Base-by-base conservation (phyloP, 2,888 invertebrate species). In the Parnassius apollo region DNA sequence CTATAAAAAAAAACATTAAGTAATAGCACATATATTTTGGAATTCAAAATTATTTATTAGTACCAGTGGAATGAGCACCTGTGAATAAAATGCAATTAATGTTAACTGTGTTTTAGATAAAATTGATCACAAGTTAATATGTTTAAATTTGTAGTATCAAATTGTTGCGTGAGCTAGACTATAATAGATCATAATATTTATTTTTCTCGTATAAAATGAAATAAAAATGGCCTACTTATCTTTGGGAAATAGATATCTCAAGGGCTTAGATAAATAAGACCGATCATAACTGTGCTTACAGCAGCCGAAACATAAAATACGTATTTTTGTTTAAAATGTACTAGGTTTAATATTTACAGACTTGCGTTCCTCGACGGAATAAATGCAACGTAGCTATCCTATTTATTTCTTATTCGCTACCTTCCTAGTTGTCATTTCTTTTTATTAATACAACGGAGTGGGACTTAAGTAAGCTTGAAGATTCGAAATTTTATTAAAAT, bases 401-500 rank as follows among this genome's bases (percentile, higher is more conserved):
- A 50, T 63, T 35, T 45, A 59, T 54, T 62, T 62, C 48, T 62
- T 54, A 55, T 55, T 61, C 61, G 45, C 55, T 57, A 50, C 46
- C 59, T 63, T 59, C 57, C 46, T 51, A 63, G 62, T 55, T 55
- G 59, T 59, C 55, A 63, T 63, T 63, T 59, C 55, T 63, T 63
- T 63, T 42, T 45, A 58, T 58, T 62, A 59, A 63, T 59, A 59
- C 45, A 59, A 56, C 59, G 56, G 58, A 52, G 55, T 51, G 59
- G 22, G 54, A 42, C 42, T 55, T 52, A 59, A 54, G 58, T 54
- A 59, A 59, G 59, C 59, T 63, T 61, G 50, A 44, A 55, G n/a
- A 9, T 55, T 60, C 10, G 44, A 51, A 63, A 52, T 56, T 13
- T 44, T 11, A 44, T 44, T 44, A 44, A 44, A 44, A 44, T 35